A percentile compares a stretch with the other conserved stretches of the same genome.
phyloP scores from a whole-genome alignment of 2,797 vertebrate genomes.

The Betta splendens region DNA sequence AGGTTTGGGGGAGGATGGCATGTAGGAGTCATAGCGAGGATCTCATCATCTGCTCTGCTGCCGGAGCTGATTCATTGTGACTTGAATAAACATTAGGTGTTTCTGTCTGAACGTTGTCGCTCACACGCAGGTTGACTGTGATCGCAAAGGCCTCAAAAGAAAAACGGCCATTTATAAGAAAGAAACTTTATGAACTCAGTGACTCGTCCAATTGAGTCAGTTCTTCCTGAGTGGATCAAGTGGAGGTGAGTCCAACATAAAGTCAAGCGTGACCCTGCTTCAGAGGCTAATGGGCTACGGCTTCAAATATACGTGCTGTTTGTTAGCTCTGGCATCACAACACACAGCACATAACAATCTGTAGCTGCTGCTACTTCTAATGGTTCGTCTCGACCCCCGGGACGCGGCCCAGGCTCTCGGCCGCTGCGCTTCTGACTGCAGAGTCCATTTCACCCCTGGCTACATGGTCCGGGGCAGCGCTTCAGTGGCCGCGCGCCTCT shows the following conservation, averaged over 20 bases:
- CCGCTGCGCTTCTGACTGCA: slow-evolving; percentile 44
- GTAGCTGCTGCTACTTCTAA: slow-evolving; percentile 40
- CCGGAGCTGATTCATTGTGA: slow-evolving; percentile 31
- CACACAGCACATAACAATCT: slow-evolving; percentile 49
- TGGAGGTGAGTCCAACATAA: slow-evolving; percentile 52
- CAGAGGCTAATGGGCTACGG: slow-evolving; percentile 60
- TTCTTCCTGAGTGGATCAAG: slow-evolving; percentile 21
- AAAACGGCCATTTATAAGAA: too few relatives aligned
- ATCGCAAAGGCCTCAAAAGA: slow-evolving; percentile 7
- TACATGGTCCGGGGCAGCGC: slow-evolving; percentile 60
- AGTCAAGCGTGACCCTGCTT: slow-evolving; percentile 57
- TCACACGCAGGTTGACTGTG: slow-evolving; percentile 1
- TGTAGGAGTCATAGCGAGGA: slow-evolving; percentile 36
- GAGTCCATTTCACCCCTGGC: slow-evolving; percentile 66
- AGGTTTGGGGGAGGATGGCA: slow-evolving; percentile 32
- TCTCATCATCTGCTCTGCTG: slow-evolving; percentile 29
- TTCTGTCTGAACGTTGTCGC: slow-evolving; percentile 16
- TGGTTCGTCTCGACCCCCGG: slow-evolving; percentile 44
- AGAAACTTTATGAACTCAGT: too few relatives aligned
- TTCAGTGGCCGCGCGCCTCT: slow-evolving; percentile 69
- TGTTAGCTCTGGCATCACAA: too few relatives aligned
- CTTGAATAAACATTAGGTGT: slow-evolving; percentile 12
- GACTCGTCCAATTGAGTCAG: too few relatives aligned
- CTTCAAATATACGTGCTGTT: slow-evolving; percentile 34
- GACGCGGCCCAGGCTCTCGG: slow-evolving; percentile 52